Conservation (phyloP, 2,888 invertebrate species). For the Noctua janthe region DNA sequence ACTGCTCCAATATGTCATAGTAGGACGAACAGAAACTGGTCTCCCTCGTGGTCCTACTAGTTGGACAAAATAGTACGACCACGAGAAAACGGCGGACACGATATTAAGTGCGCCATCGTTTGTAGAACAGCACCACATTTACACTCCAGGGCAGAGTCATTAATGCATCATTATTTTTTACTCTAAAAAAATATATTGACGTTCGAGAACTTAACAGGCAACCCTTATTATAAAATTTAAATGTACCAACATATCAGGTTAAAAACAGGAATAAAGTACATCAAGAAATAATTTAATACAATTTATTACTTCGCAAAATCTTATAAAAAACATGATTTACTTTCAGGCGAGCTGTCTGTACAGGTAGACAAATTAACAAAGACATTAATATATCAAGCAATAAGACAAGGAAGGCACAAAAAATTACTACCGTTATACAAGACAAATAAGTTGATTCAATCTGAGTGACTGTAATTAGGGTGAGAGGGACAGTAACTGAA, state of each 20-base stretch:
- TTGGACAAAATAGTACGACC: too few relatives aligned
- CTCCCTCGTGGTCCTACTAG: too few relatives aligned
- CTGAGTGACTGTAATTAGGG: conserved; percentile 52
- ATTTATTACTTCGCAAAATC: conserved; percentile 27
- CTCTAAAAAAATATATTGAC: background rate
- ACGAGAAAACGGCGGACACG: too few relatives aligned
- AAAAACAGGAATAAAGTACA: background rate
- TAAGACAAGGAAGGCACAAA: conserved; percentile 50
- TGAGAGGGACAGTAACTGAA: conserved; percentile 2
- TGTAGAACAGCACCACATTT: too few relatives aligned
- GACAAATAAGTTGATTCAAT: conserved; percentile 65
- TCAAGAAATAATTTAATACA: conserved; percentile 11
- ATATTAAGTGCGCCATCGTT: too few relatives aligned
- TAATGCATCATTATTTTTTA: too few relatives aligned
- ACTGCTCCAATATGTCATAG: too few relatives aligned
- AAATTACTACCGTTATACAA: conserved; percentile 60
- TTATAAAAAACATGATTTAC: conserved; percentile 22
- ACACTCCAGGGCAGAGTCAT: too few relatives aligned
- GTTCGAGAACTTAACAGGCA: background rate
- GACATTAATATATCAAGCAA: conserved; percentile 57
- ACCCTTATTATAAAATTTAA: background rate
- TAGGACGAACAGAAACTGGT: too few relatives aligned
- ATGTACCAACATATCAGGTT: background rate
- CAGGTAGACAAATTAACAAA: conserved; percentile 60
- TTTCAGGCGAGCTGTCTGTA: conserved; percentile 2